These are phyloP conservation scores for Hypsibius dujardini DNA, from an alignment of 1,140 invertebrate species.

Conservation along the genomic window DNA sequence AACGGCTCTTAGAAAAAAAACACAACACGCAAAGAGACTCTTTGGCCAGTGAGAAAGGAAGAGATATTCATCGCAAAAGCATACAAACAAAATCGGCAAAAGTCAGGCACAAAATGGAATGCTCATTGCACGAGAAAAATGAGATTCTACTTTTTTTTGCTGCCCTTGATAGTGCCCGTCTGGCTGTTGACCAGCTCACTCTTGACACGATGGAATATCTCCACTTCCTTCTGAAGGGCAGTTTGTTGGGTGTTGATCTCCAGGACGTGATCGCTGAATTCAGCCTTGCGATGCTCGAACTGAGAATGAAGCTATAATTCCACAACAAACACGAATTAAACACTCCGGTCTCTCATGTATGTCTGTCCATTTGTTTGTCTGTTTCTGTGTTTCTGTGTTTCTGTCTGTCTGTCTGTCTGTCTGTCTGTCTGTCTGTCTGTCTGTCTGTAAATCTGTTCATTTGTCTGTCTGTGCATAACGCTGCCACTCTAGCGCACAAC, in stretches of 20 bases:
- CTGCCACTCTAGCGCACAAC: conserved; percentile 18
- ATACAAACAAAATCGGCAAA: too few relatives aligned
- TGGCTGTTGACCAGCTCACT: conserved; percentile 7
- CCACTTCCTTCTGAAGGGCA: neutral
- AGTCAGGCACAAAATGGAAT: too few relatives aligned
- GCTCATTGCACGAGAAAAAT: neutral
- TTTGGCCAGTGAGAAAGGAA: too few relatives aligned
- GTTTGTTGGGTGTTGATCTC: neutral
- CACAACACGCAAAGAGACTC: too few relatives aligned
- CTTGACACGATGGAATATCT: conserved; percentile 6
- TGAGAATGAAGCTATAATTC: neutral
- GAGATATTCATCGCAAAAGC: too few relatives aligned
- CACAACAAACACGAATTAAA: too few relatives aligned
- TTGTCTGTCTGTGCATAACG: conserved; percentile 20
- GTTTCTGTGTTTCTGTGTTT: too few relatives aligned
- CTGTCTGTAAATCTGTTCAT: too few relatives aligned
- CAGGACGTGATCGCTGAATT: neutral
- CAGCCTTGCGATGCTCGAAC: neutral
- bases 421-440: too few relatives aligned
- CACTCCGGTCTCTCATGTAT: neutral
- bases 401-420: neutral
- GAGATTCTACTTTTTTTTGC: neutral
- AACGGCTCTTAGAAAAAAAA: too few relatives aligned
- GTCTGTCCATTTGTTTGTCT: conserved; percentile 82
- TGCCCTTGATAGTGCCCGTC: neutral